phyloP scores from a whole-genome alignment of 2,113 vertebrate species.

The Smithornis capensis region DNA sequence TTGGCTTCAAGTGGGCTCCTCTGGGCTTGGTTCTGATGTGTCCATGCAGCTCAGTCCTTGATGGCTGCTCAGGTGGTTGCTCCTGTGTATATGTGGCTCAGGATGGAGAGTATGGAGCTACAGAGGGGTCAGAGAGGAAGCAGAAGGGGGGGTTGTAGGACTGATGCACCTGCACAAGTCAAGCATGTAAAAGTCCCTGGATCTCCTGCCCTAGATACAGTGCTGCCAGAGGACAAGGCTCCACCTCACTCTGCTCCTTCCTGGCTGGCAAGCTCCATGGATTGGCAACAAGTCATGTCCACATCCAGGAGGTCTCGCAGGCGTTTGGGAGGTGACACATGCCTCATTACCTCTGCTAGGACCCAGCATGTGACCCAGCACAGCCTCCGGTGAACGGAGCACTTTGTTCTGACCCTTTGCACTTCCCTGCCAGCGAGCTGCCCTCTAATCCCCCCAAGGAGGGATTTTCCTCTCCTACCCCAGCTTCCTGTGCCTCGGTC shows the following conservation, averaged over 20 bases:
- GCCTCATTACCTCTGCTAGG: background rate
- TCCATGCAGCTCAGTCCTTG: fast-evolving
- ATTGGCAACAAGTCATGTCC: background rate
- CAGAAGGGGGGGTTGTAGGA: background rate
- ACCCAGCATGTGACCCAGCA: background rate
- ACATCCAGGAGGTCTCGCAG: background rate
- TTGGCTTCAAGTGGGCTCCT: background rate
- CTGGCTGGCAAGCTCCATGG: background rate
- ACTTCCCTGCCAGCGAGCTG: background rate
- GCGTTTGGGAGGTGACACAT: background rate
- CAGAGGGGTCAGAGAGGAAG: background rate
- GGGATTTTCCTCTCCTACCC: conserved; percentile 2
- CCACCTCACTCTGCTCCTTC: background rate
- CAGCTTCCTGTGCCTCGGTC: background rate
- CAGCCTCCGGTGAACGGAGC: background rate
- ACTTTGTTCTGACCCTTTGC: conserved; percentile 40
- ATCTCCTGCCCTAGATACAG: fast-evolving
- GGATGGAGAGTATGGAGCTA: background rate
- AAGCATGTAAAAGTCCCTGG: background rate
- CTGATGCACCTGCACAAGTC: background rate
- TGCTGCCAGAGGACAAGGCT: background rate
- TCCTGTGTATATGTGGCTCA: fast-evolving
- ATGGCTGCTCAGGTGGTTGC: background rate
- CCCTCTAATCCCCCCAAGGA: conserved; percentile 39
- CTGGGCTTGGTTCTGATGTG: background rate